Base-by-base conservation (phyloP, 92 coral and sea anemone genomes). In the Paragorgia papillata region DNA sequence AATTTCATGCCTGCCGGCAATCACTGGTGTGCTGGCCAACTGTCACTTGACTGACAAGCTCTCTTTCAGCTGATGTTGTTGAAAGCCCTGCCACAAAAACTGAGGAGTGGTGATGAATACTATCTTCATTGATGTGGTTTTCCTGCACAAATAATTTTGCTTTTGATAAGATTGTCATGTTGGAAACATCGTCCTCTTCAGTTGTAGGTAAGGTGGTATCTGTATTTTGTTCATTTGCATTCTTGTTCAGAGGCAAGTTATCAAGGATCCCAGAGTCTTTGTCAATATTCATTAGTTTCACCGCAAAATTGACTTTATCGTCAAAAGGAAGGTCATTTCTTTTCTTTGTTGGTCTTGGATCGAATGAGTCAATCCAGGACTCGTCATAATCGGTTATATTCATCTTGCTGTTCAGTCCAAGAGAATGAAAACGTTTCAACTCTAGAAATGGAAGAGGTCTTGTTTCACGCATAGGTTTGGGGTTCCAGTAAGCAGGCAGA, bases 361-460 rank as follows among this genome's bases (percentile, higher is more conserved):
- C 84, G n/a, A n/a, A n/a, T 9, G 84, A 81, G 64, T 88, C 86
- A 54, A 88, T 84, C 89, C 92, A 88, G 22, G 89, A 88, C 63
- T 84, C 83, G 64, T 81, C 89, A 59, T 57, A 65, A 20, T 69
- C 33, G 37, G 87, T 85, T 18, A 85, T 34, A 56, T 69, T 81
- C 21, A 85, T 53, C 69, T 88, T 84, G 43, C 87, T 83, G 21
- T 62, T 64, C 67, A 65, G 82, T 4, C 58, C 79, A 55, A n/a
- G 41, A 12, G 84, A 22, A 26, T 73, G 73, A 10, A 41, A 29
- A 80, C 69, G 17, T 74, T 66, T 85, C 82, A 60, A n/a, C n/a
- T n/a, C n/a, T n/a, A n/a, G 41, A 12, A 82, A 22, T n/a, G 65
- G 73, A 10, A 41, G 22, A 80, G 69, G 17, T 74, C 60, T 85